Percentiles rank a stretch among this genome's conserved stretches.
These are phyloP conservation scores for Scrobipalpa atriplicella DNA, from an alignment of 2,888 invertebrate genomes.

Conservation along the genomic window DNA sequence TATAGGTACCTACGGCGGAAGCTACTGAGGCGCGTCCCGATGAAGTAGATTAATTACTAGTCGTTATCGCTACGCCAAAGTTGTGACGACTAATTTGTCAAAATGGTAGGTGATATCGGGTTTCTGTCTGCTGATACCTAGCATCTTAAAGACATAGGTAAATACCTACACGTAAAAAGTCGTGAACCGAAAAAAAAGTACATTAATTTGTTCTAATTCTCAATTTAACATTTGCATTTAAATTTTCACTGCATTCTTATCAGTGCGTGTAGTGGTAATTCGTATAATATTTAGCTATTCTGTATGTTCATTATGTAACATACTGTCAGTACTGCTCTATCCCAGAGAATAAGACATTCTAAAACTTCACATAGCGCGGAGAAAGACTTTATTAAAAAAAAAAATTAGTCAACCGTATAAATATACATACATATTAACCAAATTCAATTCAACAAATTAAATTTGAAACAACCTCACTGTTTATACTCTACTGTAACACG, in stretches of 20 bases:
- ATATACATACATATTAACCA: no score
- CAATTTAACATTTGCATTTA: no score
- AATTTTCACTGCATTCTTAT: background rate
- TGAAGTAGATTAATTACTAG: conserved; percentile 42
- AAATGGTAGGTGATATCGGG: conserved; percentile 37
- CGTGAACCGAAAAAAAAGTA: background rate
- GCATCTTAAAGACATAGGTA: conserved; percentile 20
- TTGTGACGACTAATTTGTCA: conserved; percentile 42
- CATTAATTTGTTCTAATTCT: background rate
- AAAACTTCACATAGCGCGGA: no score
- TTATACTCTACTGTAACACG: background rate
- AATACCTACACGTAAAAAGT: background rate
- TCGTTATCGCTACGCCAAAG: conserved; percentile 39
- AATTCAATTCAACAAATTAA: no score
- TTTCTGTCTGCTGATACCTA: conserved; percentile 28
- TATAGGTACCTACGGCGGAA: conserved; percentile 21
- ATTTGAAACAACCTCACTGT: no score
- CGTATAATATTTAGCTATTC: no score
- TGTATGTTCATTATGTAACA: no score
- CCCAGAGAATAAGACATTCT: no score
- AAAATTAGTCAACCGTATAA: no score
- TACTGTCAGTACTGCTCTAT: no score
- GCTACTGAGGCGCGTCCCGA: conserved; percentile 32
- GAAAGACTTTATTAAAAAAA: no score
- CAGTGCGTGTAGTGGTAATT: no score